Percentiles rank a stretch among this genome's conserved stretches.
Evolutionary conservation across 2,113 vertebrate species (phyloP).

Genomic region (Dolichallabes microphthalmus): DNA sequence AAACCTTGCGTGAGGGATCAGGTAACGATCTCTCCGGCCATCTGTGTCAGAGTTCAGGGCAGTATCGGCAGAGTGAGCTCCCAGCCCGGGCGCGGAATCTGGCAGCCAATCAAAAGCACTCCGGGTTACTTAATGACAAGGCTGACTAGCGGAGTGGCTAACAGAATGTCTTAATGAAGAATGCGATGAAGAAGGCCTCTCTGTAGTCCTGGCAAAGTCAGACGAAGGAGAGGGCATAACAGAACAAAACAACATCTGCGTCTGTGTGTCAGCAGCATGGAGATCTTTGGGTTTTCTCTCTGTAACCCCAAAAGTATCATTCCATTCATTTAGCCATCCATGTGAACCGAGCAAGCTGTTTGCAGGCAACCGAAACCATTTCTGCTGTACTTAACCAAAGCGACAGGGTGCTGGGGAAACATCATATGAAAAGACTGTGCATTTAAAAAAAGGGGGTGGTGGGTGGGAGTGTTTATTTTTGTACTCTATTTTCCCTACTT

Average conservation of each 20-base stretch:
- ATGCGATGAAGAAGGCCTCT: slow-evolving; percentile 15
- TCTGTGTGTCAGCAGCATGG: slow-evolving; percentile 12
- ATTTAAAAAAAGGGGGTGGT: not conserved
- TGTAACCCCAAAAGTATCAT: slow-evolving; percentile 38
- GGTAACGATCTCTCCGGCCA: slow-evolving; percentile 38
- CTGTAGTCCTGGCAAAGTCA: slow-evolving; percentile 46
- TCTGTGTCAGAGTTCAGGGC: slow-evolving; percentile 50
- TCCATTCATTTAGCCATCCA: slow-evolving; percentile 47
- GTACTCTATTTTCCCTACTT: slow-evolving; percentile 32
- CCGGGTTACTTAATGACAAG: slow-evolving; percentile 38
- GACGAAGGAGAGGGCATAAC: slow-evolving; percentile 39
- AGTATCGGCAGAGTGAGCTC: slow-evolving; percentile 46
- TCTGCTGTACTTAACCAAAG: slow-evolving; percentile 37
- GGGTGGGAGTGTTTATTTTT: slow-evolving; percentile 14
- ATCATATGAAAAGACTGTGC: slow-evolving; percentile 16
- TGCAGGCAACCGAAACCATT: slow-evolving; percentile 39
- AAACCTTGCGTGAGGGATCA: slow-evolving; percentile 30
- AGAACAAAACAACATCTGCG: slow-evolving; percentile 49
- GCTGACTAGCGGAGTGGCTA: slow-evolving; percentile 15
- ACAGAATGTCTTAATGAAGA: slow-evolving; percentile 46
- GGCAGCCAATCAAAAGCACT: slow-evolving; percentile 50
- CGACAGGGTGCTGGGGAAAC: slow-evolving; percentile 21
- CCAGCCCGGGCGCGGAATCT: slow-evolving; percentile 18
- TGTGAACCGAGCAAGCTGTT: slow-evolving; percentile 47
- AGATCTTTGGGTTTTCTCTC: slow-evolving; percentile 26